A percentile compares a stretch with the other conserved stretches of the same genome.
These are phyloP conservation scores for Pteria penguin DNA, from an alignment of 2,888 invertebrate genomes.

Conservation along the genomic window DNA sequence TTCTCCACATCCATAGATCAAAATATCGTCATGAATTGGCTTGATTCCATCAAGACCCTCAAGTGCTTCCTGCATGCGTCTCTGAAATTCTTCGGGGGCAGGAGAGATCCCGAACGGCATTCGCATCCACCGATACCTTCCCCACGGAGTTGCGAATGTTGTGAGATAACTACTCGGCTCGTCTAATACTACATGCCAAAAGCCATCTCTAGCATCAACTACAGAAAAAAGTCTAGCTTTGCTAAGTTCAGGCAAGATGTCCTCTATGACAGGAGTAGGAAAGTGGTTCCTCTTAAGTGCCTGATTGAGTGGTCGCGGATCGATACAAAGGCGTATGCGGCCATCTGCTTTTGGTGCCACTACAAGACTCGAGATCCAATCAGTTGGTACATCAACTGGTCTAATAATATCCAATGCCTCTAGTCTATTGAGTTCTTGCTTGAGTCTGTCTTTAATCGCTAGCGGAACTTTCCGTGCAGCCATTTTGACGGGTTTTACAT, in stretches of 20 bases:
- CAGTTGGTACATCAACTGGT: conserved; percentile 35
- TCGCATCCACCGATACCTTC: conserved; percentile 50
- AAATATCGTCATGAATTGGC: conserved; percentile 42
- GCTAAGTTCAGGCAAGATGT: conserved; percentile 25
- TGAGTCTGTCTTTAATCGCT: conserved; percentile 30
- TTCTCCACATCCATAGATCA: conserved; percentile 39
- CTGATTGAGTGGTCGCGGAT: conserved; percentile 44
- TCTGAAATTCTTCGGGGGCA: conserved; percentile 54
- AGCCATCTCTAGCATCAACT: conserved; percentile 37
- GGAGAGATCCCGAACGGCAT: conserved; percentile 53
- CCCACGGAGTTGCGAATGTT: conserved; percentile 54
- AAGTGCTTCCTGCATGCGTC: conserved; percentile 29
- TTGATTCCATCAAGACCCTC: conserved; percentile 36
- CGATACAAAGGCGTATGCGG: conserved; percentile 42
- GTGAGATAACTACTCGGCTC: conserved; percentile 47
- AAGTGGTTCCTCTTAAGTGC: conserved; percentile 30
- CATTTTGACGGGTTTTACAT: conserved; percentile 40
- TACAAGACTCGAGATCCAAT: conserved; percentile 48
- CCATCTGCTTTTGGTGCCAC: conserved; percentile 32
- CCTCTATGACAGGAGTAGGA: conserved; percentile 19
- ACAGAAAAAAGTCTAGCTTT: conserved; percentile 22
- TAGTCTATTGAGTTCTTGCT: conserved; percentile 29
- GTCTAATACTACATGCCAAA: conserved; percentile 54
- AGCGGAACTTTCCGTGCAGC: conserved; percentile 39
- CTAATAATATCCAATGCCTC: conserved; percentile 26